Base-by-base conservation (phyloP, 2,888 invertebrate genomes). In the Hydriomena furcata region DNA sequence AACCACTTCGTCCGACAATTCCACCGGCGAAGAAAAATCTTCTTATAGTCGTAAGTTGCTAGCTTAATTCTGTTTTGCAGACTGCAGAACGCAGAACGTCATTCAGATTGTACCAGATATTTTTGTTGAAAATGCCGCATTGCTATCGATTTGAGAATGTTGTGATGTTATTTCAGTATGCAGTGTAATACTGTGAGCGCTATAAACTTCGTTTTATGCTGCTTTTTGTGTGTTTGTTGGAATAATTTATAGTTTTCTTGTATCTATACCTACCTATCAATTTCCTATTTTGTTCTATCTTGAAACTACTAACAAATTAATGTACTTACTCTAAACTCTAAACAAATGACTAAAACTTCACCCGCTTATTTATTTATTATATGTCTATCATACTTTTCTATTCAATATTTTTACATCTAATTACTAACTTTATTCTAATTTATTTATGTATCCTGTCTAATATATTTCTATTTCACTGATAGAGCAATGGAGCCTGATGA, bases 141-240 rank as follows among this genome's bases (percentile, higher is more conserved):
- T 83, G 74, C 83, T 80, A 83, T 87, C 73, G 84, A 86, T 85
- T 82, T 77, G 60, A 73, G 63, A 65, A 77, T 78, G 71, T 43
- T 56, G 46, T 50, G 49, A 37, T 53, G 60, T 55, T 43, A 52
- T 46, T 59, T 48, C 48, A 61, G 67, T 66, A 66, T 75, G 69
- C 74, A 61, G 75, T 67, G n/a, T 61, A 70, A 51, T 59, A 63
- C 46, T 68, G 10, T 45, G 44, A 30, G n/a, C 30, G 64, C 64
- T 62, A 60, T 46, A 13, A 60, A 63, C 66, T 66, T 58, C 27
- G 25, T 32, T 46, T 56, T 34, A 35, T 46, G 30, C 35, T 20
- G 47, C 44, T 51, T 55, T 32, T 28, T 47, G 7, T 38, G 12
- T n/a, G 31, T 24, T 45, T 17, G 0, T 8, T 11, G 7, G 7